A percentile compares a stretch with the other conserved stretches of the same genome.
phyloP scores from a whole-genome alignment of 2,888 invertebrate genomes.

The Hypercompe scribonia region DNA sequence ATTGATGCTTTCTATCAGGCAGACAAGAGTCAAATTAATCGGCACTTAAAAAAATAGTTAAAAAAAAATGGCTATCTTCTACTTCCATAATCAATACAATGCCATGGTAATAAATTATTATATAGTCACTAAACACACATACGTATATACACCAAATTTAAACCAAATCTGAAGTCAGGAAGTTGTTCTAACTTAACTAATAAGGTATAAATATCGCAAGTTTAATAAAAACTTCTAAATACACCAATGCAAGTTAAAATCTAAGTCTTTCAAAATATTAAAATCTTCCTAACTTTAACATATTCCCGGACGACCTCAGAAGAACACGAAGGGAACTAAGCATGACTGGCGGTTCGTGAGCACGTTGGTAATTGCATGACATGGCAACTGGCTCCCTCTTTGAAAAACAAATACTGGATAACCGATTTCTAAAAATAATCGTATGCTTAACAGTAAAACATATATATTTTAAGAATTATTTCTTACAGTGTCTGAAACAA shows the following conservation, averaged over 20 bases:
- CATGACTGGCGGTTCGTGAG: conserved; percentile 39
- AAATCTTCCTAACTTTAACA: conserved; percentile 15
- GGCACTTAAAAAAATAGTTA: too few species aligned
- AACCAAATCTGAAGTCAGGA: not conserved
- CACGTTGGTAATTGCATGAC: conserved; percentile 53
- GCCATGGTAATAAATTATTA: not conserved
- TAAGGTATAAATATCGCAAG: not conserved
- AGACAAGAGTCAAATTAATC: too few species aligned
- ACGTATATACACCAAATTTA: not conserved
- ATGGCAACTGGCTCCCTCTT: conserved; percentile 41
- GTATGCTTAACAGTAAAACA: not conserved
- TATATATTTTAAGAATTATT: not conserved
- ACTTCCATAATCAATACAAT: not conserved
- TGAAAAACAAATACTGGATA: conserved; percentile 22
- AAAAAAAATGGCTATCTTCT: too few species aligned
- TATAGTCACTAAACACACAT: too few species aligned
- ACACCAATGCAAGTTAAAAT: not conserved
- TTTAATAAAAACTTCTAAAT: not conserved
- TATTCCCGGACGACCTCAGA: conserved; percentile 28
- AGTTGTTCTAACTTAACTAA: not conserved
- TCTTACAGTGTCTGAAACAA: not conserved
- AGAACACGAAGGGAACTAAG: conserved; percentile 35
- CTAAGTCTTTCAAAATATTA: conserved; percentile 14
- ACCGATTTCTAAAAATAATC: conserved; percentile 10
- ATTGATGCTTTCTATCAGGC: too few species aligned